phyloP scores from a whole-genome alignment of 2,888 invertebrate genomes.

The Morinoia aosen region DNA sequence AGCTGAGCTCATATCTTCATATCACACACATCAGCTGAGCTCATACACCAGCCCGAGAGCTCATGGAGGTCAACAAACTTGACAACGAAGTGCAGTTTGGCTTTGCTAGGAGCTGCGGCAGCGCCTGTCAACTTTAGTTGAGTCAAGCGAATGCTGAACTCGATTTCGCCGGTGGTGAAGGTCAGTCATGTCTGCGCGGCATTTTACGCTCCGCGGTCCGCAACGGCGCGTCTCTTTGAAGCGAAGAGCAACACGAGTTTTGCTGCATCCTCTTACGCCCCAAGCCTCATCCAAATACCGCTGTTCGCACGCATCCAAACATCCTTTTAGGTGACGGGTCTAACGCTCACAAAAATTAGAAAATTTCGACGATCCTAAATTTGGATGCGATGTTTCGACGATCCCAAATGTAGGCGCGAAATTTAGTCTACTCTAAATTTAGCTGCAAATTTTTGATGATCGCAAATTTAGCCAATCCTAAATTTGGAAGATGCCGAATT shows the following conservation, averaged over 20 bases:
- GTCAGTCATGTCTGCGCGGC: neutral
- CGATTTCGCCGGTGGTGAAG: neutral
- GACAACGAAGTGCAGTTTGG: no score
- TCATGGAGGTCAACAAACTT: no score
- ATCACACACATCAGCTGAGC: no score
- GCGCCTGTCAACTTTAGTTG: neutral
- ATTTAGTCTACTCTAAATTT: no score
- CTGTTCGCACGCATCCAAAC: conserved; percentile 1
- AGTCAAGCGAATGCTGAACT: neutral
- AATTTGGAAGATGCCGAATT: neutral
- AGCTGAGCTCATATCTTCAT: no score
- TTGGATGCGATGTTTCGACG: neutral
- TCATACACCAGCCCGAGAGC: no score
- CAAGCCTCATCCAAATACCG: neutral
- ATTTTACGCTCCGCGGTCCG: neutral
- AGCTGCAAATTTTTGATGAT: no score
- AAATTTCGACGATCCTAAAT: neutral
- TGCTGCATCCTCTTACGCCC: neutral
- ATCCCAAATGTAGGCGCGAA: no score
- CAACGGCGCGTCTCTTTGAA: conserved; percentile 7
- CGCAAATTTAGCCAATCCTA: no score
- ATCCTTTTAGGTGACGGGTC: neutral
- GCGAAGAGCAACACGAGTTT: neutral
- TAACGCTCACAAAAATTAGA: neutral
- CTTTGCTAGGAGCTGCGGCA: neutral